Base-by-base conservation (phyloP, 2,888 invertebrate species). In the Eudasyphora cyanicolor region DNA sequence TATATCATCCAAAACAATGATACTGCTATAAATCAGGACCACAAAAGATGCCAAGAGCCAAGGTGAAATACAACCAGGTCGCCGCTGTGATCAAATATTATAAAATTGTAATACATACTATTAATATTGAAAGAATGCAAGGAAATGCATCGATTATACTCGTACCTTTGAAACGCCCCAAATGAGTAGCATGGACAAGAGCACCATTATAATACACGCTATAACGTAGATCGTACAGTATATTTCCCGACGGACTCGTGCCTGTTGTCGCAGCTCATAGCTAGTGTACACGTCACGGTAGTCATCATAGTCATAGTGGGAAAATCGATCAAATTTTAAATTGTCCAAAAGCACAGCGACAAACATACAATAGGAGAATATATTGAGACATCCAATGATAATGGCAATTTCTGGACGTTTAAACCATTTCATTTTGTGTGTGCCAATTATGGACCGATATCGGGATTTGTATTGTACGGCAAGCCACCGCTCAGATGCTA, bases 321-420 rank as follows among this genome's bases (percentile, higher is more conserved):
- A 21, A 67, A 17, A 67, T 42, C 35, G 42, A 67, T 67, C 24
- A 67, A 42, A 67, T 67, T 67, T 42, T 14, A 67, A 10, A 67
- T 67, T 67, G 21, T 38, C 35, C 1, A 24, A 0, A 42, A 42
- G 12, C 12, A 67, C 67, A 21, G 17, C 67, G 19, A 21, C 10
- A 6, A 67, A 21, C 35, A 67, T 12, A 24, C 12, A 17, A 10
- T 67, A 67, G 2, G 14, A 12, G 42, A 67, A 10, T 0, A 67
- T 4, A 67, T 67, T 42, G 21, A 67, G n/a, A 24, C 67, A 67
- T 67, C 67, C 67, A 14, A 67, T 67, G 24, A 67, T 38, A 67
- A 67, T 35, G 42, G 38, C 42, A 14, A 42, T 24, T 67, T 8
- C 42, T 0, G 21, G 14, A 12, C 67, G 67, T 42, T 19, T 67